These are phyloP conservation scores for Vandiemenella viatica DNA, from an alignment of 2,888 invertebrate species.

Conservation along the genomic window DNA sequence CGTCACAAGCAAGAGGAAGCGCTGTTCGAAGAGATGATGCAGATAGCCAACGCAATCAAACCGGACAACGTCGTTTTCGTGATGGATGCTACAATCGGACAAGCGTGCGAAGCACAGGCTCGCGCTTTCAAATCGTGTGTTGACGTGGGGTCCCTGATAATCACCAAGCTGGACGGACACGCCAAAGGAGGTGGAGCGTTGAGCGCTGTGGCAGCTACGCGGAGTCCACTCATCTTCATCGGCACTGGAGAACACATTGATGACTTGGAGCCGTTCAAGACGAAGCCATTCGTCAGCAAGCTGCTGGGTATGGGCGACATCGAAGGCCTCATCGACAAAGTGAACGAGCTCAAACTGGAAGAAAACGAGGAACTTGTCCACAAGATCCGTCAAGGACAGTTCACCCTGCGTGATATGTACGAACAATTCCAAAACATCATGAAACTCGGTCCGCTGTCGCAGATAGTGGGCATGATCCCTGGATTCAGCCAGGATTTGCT, in stretches of 20 bases:
- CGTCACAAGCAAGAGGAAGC: slow-evolving; percentile 99
- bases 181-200: slow-evolving; percentile 99
- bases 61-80: slow-evolving; percentile 99
- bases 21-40: slow-evolving; percentile 99
- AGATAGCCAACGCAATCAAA: slow-evolving; percentile 89
- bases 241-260: slow-evolving; percentile 99
- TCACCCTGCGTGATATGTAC: slow-evolving; percentile 97
- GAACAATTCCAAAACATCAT: slow-evolving; percentile 99
- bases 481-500: slow-evolving; percentile 97
- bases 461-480: slow-evolving; percentile 99
- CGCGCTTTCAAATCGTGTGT: slow-evolving; percentile 79
- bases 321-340: slow-evolving; percentile 95
- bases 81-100: slow-evolving; percentile 99
- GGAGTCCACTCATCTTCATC: slow-evolving; percentile 96
- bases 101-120: slow-evolving; percentile 94
- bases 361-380: slow-evolving; percentile 97
- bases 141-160: slow-evolving; percentile 97
- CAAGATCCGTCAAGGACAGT: slow-evolving; percentile 97
- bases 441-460: slow-evolving; percentile 99
- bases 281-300: slow-evolving; percentile 97
- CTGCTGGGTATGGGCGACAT: slow-evolving; percentile 96
- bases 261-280: slow-evolving; percentile 95
- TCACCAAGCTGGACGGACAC: slow-evolving; percentile 97
- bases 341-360: slow-evolving; percentile 82
- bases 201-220: slow-evolving; percentile 96